Percentiles rank a stretch among this genome's conserved stretches.
Conservation (phyloP, 2,888 invertebrate genomes). For the Lithophane socia region DNA sequence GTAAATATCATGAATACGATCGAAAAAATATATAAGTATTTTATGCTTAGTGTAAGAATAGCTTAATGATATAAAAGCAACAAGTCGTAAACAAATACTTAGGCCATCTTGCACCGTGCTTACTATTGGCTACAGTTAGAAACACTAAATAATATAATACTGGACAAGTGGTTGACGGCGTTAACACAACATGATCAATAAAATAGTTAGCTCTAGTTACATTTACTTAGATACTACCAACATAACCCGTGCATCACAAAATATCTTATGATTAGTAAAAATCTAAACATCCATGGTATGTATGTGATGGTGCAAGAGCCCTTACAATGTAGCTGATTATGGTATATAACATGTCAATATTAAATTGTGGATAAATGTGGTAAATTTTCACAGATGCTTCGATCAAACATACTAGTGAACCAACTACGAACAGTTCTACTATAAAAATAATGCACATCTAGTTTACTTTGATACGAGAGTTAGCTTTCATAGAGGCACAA, state of each 20-base stretch:
- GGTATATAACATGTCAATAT: slow-evolving; percentile 19
- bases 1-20: slow-evolving; percentile 58
- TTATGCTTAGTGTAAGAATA: slow-evolving; percentile 60
- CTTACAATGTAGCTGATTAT: slow-evolving; percentile 27
- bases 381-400: slow-evolving; percentile 1
- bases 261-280: slow-evolving; percentile 5
- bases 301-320: slow-evolving; percentile 62
- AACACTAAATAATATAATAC: slow-evolving; percentile 59
- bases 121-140: slow-evolving; percentile 40
- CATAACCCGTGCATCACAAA: slow-evolving; percentile 35
- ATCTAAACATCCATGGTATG: not conserved
- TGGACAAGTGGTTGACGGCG: slow-evolving; percentile 49
- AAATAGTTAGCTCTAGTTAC: slow-evolving; percentile 12
- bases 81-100: slow-evolving; percentile 51
- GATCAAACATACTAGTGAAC: slow-evolving; percentile 8
- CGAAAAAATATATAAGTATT: slow-evolving; percentile 66
- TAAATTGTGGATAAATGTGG: slow-evolving; percentile 12
- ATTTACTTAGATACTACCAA: slow-evolving; percentile 23
- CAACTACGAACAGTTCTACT: slow-evolving; percentile 30
- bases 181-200: slow-evolving; percentile 32
- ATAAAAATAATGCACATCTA: slow-evolving; percentile 61
- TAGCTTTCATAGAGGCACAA: slow-evolving; percentile 59
- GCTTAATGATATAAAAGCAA: slow-evolving; percentile 52
- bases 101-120: slow-evolving; percentile 65
- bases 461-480: slow-evolving; percentile 34